These are phyloP conservation scores for Cepaea nemoralis DNA, from an alignment of 1,140 invertebrate genomes.

Conservation along the genomic window DNA sequence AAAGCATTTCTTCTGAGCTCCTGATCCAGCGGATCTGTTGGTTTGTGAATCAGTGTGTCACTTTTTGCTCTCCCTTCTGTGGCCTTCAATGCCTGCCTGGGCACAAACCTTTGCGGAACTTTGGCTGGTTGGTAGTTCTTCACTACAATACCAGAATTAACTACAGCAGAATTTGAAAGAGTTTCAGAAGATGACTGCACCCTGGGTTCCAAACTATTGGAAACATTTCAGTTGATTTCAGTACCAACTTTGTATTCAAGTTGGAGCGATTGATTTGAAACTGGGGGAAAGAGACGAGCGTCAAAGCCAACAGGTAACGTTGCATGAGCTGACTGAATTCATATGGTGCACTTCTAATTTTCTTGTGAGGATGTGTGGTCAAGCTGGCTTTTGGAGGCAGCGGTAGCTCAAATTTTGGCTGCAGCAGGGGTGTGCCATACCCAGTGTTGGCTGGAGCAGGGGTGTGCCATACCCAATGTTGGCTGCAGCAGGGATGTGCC, in stretches of 20 bases:
- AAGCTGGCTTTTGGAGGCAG: constrained; percentile 48
- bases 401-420: constrained; percentile 40
- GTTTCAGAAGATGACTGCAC: not conserved
- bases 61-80: constrained; percentile 35
- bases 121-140: constrained; percentile 50
- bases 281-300: constrained; percentile 36
- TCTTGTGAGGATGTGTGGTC: not conserved
- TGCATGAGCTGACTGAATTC: constrained; percentile 56
- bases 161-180: not conserved
- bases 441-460: too few species aligned
- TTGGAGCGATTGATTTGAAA: not conserved
- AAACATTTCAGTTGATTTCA: not conserved
- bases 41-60: not conserved
- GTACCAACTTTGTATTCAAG: not conserved
- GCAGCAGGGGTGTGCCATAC: too few species aligned
- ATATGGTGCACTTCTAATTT: constrained; percentile 39
- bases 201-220: not conserved
- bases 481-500: too few species aligned
- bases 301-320: constrained; percentile 54
- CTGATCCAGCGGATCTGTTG: constrained; percentile 45
- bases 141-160: constrained; percentile 45
- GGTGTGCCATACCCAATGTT: too few species aligned
- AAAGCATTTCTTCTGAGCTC: constrained; percentile 58
- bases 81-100: constrained; percentile 56
- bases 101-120: constrained; percentile 59